These are phyloP conservation scores for Antidorcas marsupialis DNA, from an alignment of 2,113 vertebrate species.

Conservation along the genomic window DNA sequence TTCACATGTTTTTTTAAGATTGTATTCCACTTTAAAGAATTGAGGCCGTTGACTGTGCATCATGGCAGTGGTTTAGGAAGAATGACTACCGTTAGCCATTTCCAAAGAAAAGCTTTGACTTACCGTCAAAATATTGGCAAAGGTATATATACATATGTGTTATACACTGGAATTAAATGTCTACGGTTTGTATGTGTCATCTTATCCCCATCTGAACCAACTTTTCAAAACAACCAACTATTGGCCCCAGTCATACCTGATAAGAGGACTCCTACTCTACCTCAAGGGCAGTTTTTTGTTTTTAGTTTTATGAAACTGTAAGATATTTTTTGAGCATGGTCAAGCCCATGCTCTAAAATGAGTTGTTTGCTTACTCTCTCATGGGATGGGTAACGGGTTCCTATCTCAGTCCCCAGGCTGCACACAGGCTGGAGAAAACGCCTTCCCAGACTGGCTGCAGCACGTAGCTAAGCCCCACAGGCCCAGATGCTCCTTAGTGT, in stretches of 20 bases:
- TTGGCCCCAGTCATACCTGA: not conserved
- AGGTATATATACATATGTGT: not conserved
- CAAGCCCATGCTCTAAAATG: not conserved
- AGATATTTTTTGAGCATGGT: not conserved
- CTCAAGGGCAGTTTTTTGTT: not conserved
- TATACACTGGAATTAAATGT: slow-evolving; percentile 8
- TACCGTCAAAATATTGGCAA: slow-evolving; percentile 30
- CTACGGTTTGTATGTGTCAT: not conserved
- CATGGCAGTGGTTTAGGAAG: not conserved
- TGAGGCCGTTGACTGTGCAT: not conserved
- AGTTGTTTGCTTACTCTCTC: not conserved
- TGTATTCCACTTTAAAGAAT: not conserved
- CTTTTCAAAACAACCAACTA: not conserved
- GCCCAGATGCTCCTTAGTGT: rapidly evolving
- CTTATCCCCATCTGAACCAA: not conserved
- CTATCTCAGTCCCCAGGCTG: not conserved
- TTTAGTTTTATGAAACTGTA: not conserved
- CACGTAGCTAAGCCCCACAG: not conserved
- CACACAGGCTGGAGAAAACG: not conserved
- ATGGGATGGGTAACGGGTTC: not conserved
- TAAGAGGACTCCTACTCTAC: not conserved
- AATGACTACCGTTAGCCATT: not conserved
- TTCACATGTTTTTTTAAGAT: not conserved
- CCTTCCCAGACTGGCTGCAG: not conserved
- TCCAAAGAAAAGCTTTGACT: not conserved